A percentile compares a stretch with the other conserved stretches of the same genome.
Evolutionary conservation across 2,888 invertebrate species (phyloP).

Genomic region (Synanthedon formicaeformis): DNA sequence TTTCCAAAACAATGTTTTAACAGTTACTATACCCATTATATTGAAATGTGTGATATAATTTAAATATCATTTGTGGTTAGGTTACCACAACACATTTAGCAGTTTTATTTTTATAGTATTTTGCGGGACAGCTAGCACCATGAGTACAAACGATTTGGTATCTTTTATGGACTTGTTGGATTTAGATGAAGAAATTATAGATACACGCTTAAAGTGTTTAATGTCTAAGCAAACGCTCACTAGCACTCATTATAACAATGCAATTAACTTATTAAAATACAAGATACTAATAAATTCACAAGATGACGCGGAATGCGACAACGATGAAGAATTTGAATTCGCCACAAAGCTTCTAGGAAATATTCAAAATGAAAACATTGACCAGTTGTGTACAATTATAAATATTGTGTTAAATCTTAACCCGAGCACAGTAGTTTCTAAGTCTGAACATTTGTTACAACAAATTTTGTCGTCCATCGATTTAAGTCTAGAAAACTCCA

Average conservation of each 20-base stretch:
- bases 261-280: slow-evolving; percentile 44
- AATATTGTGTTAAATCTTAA: slow-evolving; percentile 36
- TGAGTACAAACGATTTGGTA: slow-evolving; percentile 25
- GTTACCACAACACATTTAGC: too few species aligned
- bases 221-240: slow-evolving; percentile 32
- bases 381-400: slow-evolving; percentile 37
- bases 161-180: slow-evolving; percentile 51
- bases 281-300: slow-evolving; percentile 48
- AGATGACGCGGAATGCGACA: slow-evolving; percentile 49
- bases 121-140: slow-evolving; percentile 12
- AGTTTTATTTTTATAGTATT: not conserved
- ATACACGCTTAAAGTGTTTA: slow-evolving; percentile 37
- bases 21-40: too few species aligned
- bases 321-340: slow-evolving; percentile 41
- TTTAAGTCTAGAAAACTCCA: slow-evolving; percentile 10
- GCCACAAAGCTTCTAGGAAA: slow-evolving; percentile 31
- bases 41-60: too few species aligned
- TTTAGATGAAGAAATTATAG: slow-evolving; percentile 52
- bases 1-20: too few species aligned
- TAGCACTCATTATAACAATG: slow-evolving; percentile 34
- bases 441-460: slow-evolving; percentile 56
- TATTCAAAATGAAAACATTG: slow-evolving; percentile 26
- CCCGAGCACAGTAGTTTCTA: slow-evolving; percentile 26
- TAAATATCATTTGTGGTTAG: too few species aligned
- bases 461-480: slow-evolving; percentile 39